Conservation (phyloP, 2,113 vertebrate genomes). For the Taxidea taxus region DNA sequence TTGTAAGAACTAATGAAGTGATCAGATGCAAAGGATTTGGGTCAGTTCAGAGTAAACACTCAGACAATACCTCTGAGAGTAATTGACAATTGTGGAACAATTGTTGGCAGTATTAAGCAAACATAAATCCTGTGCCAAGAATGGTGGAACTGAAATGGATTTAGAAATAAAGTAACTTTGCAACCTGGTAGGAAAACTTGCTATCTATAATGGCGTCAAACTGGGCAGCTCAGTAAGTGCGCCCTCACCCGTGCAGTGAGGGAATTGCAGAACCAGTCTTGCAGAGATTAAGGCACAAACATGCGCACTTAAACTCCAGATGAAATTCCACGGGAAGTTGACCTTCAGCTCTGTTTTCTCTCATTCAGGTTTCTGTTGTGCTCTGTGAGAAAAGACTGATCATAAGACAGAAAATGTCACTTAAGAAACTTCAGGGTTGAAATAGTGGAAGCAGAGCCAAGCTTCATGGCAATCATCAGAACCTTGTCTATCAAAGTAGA, state of each 20-base stretch:
- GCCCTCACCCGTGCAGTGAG: not conserved
- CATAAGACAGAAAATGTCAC: not conserved
- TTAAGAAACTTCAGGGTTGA: slow-evolving; percentile 56
- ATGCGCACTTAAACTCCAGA: not conserved
- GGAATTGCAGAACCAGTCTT: not conserved
- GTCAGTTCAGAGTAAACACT: not conserved
- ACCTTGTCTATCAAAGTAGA: slow-evolving; percentile 72
- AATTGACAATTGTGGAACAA: not conserved
- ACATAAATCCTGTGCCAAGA: not conserved
- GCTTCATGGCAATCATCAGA: slow-evolving; percentile 60
- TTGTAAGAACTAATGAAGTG: not conserved
- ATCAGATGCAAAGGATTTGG: not conserved
- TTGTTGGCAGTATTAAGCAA: not conserved
- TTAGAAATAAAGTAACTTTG: slow-evolving; percentile 40
- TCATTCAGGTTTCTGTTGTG: not conserved
- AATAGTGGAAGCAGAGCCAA: slow-evolving; percentile 64
- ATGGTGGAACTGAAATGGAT: slow-evolving; percentile 11
- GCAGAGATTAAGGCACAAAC: not conserved
- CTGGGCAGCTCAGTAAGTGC: not conserved
- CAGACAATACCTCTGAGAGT: not conserved
- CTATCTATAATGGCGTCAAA: not conserved
- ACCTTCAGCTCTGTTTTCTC: not conserved
- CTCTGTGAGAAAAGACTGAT: not conserved
- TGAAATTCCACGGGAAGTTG: not conserved
- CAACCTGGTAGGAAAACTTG: slow-evolving; percentile 9